Evolutionary conservation across 2,797 vertebrate species (phyloP).

Genomic region (Cyprinella venusta): DNA sequence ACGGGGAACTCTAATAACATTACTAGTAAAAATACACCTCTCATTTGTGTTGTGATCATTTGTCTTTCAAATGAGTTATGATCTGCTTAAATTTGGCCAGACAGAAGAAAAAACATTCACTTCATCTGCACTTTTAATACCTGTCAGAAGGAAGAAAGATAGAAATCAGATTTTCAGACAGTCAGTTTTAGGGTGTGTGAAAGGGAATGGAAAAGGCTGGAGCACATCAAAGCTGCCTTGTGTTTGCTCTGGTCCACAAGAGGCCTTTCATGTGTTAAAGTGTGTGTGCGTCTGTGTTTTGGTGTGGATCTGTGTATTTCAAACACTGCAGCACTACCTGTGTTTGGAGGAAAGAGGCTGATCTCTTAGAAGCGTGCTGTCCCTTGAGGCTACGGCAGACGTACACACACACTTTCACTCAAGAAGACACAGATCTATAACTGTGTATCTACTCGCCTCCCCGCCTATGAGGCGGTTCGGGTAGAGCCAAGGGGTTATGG

Average conservation of each 20-base stretch:
- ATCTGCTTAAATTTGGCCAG: neutral
- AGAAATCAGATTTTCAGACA: constrained; percentile 17
- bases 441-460: constrained; percentile 47
- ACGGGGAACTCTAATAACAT: too few relatives aligned
- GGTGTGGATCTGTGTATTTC: constrained; percentile 26
- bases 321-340: constrained; percentile 27
- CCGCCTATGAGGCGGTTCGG: constrained; percentile 30
- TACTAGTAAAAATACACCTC: neutral
- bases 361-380: constrained; percentile 22
- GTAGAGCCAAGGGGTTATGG: constrained; percentile 2
- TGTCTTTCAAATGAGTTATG: neutral
- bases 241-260: constrained; percentile 69
- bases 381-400: constrained; percentile 26
- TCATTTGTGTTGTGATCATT: neutral
- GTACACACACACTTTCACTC: constrained; percentile 35
- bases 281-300: constrained; percentile 36
- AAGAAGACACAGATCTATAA: constrained; percentile 34
- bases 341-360: constrained; percentile 29
- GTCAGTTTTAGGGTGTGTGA: constrained; percentile 34
- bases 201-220: constrained; percentile 62
- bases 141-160: constrained; percentile 26
- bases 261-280: constrained; percentile 76
- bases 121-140: constrained; percentile 3
- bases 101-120: neutral
- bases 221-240: constrained; percentile 78